These are phyloP conservation scores for Paralichthys olivaceus DNA, from an alignment of 2,113 vertebrate species.

Conservation along the genomic window DNA sequence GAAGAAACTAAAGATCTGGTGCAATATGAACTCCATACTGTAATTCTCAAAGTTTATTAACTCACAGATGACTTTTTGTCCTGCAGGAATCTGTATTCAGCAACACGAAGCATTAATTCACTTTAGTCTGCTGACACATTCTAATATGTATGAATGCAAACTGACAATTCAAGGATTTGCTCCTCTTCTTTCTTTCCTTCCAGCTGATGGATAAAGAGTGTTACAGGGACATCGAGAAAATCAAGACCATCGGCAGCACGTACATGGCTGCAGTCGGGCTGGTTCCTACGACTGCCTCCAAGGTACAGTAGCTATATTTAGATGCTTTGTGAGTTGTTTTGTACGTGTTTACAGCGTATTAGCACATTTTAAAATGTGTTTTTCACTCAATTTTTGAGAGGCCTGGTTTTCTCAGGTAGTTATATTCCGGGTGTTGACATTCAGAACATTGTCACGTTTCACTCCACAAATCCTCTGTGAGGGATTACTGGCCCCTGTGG, in stretches of 20 bases:
- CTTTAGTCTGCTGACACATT: conserved; percentile 23
- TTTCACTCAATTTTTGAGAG: conserved; percentile 19
- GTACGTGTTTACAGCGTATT: conserved; percentile 26
- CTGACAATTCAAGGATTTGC: conserved; percentile 22
- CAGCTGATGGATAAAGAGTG: conserved; percentile 98
- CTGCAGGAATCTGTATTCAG: conserved; percentile 55
- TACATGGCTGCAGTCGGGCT: conserved; percentile 99
- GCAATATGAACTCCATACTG: too few species aligned
- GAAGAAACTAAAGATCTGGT: not conserved
- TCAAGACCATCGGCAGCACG: conserved; percentile 99
- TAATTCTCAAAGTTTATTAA: too few species aligned
- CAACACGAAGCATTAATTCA: conserved; percentile 44
- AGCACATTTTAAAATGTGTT: conserved; percentile 15
- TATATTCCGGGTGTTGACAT: conserved; percentile 29
- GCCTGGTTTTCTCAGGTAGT: conserved; percentile 10
- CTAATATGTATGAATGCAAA: not conserved
- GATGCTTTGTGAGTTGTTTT: conserved; percentile 1
- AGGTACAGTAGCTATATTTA: conserved; percentile 82
- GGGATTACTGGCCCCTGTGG: conserved; percentile 46
- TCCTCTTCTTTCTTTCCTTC: conserved; percentile 11
- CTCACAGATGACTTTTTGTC: too few species aligned
- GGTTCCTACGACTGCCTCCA: conserved; percentile 91
- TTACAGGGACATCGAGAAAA: conserved; percentile 98
- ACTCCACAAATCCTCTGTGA: conserved; percentile 48
- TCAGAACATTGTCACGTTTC: conserved; percentile 55